phyloP scores from a whole-genome alignment of 2,797 vertebrate species.

The Platalea minor region DNA sequence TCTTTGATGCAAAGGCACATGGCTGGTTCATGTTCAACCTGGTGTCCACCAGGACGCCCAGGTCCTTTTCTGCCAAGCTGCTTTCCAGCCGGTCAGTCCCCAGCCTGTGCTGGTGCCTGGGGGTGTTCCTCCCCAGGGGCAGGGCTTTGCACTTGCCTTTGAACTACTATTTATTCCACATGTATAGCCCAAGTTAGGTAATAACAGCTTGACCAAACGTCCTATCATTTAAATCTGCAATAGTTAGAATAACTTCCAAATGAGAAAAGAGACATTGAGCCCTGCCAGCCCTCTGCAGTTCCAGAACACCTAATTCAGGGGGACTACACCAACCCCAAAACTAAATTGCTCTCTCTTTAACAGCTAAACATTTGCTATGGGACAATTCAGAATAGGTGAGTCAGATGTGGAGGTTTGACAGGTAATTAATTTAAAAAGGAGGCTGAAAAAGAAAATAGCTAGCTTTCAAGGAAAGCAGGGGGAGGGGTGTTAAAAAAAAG shows the following conservation, averaged over 20 bases:
- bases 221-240: neutral
- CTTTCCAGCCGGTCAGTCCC: neutral
- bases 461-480: neutral
- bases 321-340: neutral
- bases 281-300: neutral
- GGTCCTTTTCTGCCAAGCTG: neutral
- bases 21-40: neutral
- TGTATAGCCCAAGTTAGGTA: neutral
- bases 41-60: neutral
- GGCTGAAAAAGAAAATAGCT: neutral
- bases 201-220: neutral
- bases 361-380: neutral
- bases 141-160: neutral
- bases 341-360: neutral
- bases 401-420: constrained; percentile 11
- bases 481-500: too few species aligned
- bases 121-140: neutral
- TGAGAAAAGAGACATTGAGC: neutral
- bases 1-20: neutral
- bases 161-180: neutral
- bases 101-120: neutral
- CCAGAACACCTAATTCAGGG: neutral
- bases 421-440: neutral
- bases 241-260: neutral
- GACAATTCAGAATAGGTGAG: neutral